Evolutionary conservation across 2,797 vertebrate species (phyloP), one percentile per base, ranked within the genome.

Genomic region (Enteromius unitaeniatus): DNA sequence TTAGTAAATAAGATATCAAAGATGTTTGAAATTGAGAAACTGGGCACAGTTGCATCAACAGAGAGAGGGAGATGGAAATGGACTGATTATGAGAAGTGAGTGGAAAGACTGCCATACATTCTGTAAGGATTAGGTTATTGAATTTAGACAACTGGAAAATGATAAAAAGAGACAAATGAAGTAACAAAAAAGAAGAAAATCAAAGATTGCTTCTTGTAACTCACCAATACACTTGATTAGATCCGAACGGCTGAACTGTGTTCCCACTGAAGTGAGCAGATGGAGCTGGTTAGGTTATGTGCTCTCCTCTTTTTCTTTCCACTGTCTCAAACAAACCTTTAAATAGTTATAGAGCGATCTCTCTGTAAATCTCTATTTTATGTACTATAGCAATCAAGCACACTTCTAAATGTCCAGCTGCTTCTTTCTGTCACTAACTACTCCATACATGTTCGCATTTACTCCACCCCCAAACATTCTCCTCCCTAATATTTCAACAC

Each of bases 141-240:
- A 31, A 64, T 31, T 17, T 64, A 64, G 15, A 64, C 60, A 64
- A 64, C 15, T 64, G 14, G 62, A 28, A 31, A 64, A 64, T 31
- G 26, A 31, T 64, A 15, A 64, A 64, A 64, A 40, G 28, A 19
- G 62, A 17, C 23, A 28, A 13, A 23, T 28, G 5, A 23, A 62
- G n/a, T 5, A 60, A 60, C 4, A 31, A 68, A 31, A 68, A 65
- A 42, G 15, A 37, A 19, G 15, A 45, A 67, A 69, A 34, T n/a
- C 14, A 53, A 68, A 60, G 10, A 58, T 26, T 0, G 6, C 23
- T 77, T 85, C 14, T 42, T 68, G 19, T 45, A 47, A 84, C 86
- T 78, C 82, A 87, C 86, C 85, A 60, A 58, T 34, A 55, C 37
- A 77, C 31, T 64, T 72, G 76, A 78, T 45, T 72, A 7, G 42